phyloP scores from a whole-genome alignment of 2,888 invertebrate species.

The Laspeyria flexula region DNA sequence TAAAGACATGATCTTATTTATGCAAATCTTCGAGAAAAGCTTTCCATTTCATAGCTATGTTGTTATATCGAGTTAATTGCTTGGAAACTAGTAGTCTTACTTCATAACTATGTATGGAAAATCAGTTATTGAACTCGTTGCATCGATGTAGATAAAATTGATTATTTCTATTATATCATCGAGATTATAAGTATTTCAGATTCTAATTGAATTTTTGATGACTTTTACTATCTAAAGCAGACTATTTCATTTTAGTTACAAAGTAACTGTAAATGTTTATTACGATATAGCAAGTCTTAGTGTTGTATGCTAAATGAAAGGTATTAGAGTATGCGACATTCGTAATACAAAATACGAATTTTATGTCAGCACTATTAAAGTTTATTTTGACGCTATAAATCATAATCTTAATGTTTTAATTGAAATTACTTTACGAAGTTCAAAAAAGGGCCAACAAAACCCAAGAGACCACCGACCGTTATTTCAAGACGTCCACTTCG shows the following conservation, averaged over 20 bases:
- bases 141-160: conserved; percentile 22
- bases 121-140: conserved; percentile 35
- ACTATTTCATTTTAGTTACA: too few species aligned
- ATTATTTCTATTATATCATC: conserved; percentile 7
- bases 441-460: conserved; percentile 11
- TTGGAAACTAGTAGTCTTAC: conserved; percentile 34
- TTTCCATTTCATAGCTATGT: conserved; percentile 39
- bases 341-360: too few species aligned
- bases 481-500: conserved; percentile 23
- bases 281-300: too few species aligned
- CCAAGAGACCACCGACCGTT: conserved; percentile 13
- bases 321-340: too few species aligned
- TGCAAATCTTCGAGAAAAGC: conserved; percentile 41
- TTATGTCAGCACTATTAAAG: too few species aligned
- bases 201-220: neutral
- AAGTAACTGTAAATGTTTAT: too few species aligned
- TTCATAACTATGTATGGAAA: conserved; percentile 33
- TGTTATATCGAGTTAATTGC: conserved; percentile 32
- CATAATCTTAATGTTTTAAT: neutral
- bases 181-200: neutral
- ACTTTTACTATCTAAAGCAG: neutral
- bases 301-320: too few species aligned
- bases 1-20: conserved; percentile 19
- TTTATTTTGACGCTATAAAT: neutral
- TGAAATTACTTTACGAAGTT: neutral